phyloP scores from a whole-genome alignment of 2,113 vertebrate genomes.

The Triplophysa rosa region DNA sequence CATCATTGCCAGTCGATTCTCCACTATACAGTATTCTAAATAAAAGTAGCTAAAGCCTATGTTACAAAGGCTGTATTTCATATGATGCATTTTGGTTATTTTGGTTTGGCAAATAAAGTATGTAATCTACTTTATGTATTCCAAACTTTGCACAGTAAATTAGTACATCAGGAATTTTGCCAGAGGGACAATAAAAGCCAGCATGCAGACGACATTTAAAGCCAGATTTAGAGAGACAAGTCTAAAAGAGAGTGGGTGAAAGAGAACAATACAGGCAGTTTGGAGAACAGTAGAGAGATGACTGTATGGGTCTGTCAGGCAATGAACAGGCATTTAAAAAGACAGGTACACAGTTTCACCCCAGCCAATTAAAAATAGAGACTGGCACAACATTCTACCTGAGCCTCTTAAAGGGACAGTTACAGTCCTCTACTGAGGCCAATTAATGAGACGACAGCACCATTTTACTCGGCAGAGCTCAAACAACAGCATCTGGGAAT shows the following conservation, averaged over 20 bases:
- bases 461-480: constrained; percentile 52
- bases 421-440: constrained; percentile 40
- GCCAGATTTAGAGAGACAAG: constrained; percentile 7
- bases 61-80: no score
- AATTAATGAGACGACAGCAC: constrained; percentile 43
- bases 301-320: constrained; percentile 59
- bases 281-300: constrained; percentile 43
- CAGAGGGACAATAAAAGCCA: constrained; percentile 2
- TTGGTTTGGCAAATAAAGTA: no score
- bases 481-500: constrained; percentile 23
- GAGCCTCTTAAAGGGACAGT: constrained; percentile 40
- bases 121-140: no score
- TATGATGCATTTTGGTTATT: no score
- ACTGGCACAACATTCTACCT: constrained; percentile 47
- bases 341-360: constrained; percentile 64
- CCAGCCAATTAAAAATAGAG: constrained; percentile 46
- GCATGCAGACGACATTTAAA: constrained; percentile 17
- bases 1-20: no score
- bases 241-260: constrained; percentile 38
- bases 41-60: no score
- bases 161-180: background rate
- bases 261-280: constrained; percentile 41
- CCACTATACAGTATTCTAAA: no score
- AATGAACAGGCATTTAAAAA: constrained; percentile 69
- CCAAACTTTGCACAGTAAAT: no score